phyloP scores from a whole-genome alignment of 30 jellyfish, hydroid and myxozoan species.

The Turritopsis dohrnii region DNA sequence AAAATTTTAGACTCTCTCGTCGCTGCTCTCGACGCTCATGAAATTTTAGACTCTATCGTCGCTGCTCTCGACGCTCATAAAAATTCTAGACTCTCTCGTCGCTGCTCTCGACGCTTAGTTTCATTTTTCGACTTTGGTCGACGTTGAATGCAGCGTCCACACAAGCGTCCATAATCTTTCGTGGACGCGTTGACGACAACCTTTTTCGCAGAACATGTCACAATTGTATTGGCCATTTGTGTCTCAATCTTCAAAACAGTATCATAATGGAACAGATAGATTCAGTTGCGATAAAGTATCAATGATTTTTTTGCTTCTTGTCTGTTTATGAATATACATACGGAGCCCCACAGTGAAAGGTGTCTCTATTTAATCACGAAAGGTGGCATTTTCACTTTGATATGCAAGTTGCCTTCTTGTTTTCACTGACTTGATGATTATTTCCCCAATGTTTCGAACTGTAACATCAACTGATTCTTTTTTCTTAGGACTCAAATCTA shows the following conservation, averaged over 20 bases:
- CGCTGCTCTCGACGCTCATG: too few species aligned
- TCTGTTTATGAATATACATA: slow-evolving; percentile 16
- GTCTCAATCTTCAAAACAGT: slow-evolving; percentile 10
- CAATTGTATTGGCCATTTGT: slow-evolving; percentile 8
- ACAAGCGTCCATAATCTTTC: too few species aligned
- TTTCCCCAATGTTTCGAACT: slow-evolving; percentile 4
- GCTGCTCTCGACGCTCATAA: too few species aligned
- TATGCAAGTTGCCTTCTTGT: slow-evolving; percentile 1
- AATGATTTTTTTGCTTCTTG: slow-evolving; percentile 26
- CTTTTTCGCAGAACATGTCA: too few species aligned
- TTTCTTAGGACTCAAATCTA: not conserved
- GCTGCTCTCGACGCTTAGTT: too few species aligned
- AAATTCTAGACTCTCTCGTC: too few species aligned
- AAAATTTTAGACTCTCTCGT: too few species aligned
- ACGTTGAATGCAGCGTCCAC: too few species aligned
- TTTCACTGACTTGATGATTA: slow-evolving; percentile 1
- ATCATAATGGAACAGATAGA: slow-evolving; percentile 25
- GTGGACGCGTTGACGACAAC: too few species aligned
- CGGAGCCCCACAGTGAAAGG: slow-evolving; percentile 30
- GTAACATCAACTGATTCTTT: not conserved
- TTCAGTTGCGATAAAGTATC: not conserved
- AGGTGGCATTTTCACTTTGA: not conserved
- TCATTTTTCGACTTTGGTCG: too few species aligned
- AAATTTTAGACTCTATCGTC: too few species aligned
- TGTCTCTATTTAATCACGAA: slow-evolving; percentile 9